phyloP scores from a whole-genome alignment of 2,113 vertebrate genomes.

The Halcyon malimbica region DNA sequence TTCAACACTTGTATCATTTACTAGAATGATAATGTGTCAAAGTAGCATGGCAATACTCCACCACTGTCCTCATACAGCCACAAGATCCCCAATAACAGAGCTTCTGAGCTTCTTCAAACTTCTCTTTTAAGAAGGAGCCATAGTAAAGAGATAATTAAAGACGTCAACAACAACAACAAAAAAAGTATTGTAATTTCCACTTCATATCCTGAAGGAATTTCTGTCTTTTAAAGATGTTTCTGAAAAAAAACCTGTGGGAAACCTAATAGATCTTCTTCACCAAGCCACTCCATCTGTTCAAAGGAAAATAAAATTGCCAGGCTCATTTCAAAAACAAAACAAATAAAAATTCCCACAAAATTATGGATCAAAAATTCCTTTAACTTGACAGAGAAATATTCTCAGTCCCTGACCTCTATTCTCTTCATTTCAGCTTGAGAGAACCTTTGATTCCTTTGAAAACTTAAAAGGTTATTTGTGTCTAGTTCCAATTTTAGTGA shows the following conservation, averaged over 20 bases:
- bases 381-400: background rate
- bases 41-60: background rate
- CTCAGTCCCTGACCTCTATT: background rate
- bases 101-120: background rate
- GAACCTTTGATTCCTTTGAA: background rate
- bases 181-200: background rate
- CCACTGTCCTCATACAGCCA: background rate
- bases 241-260: background rate
- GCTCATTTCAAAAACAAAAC: background rate
- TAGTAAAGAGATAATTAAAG: background rate
- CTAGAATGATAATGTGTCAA: background rate
- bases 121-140: background rate
- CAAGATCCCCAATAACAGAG: background rate
- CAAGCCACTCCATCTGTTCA: background rate
- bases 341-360: background rate
- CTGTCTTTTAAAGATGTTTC: background rate
- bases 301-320: background rate
- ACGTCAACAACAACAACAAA: background rate
- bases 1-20: conserved; percentile 20
- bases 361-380: background rate
- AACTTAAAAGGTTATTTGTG: background rate
- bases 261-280: background rate
- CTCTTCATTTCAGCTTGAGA: background rate
- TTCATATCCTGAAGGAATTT: background rate
- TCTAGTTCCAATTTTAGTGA: background rate